Conservation (phyloP, 2,113 vertebrate species). For the Pycnonotus jocosus region DNA sequence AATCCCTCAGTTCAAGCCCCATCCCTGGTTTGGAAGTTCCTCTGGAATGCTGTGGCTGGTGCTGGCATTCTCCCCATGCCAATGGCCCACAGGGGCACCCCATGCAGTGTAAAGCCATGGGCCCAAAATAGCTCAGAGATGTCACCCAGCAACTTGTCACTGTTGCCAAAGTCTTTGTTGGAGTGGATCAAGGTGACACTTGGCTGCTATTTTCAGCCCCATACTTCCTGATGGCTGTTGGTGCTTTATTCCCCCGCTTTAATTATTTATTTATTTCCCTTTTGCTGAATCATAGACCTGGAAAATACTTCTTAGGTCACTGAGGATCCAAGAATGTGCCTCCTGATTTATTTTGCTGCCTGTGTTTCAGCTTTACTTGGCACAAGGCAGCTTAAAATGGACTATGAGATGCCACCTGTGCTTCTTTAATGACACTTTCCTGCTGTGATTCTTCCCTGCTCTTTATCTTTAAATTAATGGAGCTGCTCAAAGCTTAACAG, state of each 20-base stretch:
- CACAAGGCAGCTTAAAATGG: not conserved
- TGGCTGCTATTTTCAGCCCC: conserved; percentile 37
- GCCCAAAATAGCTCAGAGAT: not conserved
- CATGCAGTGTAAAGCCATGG: rapidly evolving
- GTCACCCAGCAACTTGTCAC: not conserved
- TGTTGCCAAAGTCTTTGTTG: not conserved
- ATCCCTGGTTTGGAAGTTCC: not conserved
- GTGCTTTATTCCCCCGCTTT: not conserved
- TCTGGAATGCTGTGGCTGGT: not conserved
- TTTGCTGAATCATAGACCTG: conserved; percentile 11
- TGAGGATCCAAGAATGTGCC: not conserved
- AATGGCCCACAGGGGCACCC: not conserved
- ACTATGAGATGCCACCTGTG: not conserved
- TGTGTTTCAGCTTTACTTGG: not conserved
- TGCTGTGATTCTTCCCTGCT: not conserved
- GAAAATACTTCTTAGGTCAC: not conserved
- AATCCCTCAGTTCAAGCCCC: not conserved
- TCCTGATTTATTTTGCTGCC: not conserved
- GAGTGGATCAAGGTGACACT: conserved; percentile 37
- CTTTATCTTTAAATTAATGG: not conserved
- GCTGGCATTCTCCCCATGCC: rapidly evolving
- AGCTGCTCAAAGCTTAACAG: not conserved
- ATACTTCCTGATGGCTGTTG: not conserved
- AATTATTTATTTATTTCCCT: not conserved
- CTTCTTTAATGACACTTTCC: not conserved